Conservation (phyloP, 2,113 vertebrate genomes). For the Trematomus loennbergii region DNA sequence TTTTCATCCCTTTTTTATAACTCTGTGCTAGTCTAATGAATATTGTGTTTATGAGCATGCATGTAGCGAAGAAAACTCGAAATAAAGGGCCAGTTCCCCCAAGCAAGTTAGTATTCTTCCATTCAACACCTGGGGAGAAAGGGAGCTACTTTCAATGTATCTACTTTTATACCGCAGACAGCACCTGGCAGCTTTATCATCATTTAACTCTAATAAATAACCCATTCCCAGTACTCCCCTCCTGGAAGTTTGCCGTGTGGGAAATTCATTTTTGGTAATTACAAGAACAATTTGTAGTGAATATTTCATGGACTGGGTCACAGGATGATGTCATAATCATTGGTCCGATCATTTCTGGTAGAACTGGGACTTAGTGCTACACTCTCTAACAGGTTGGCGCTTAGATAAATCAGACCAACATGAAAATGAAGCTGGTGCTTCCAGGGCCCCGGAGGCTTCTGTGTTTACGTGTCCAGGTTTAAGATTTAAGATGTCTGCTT, state of each 20-base stretch:
- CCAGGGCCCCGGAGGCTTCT: too few relatives aligned
- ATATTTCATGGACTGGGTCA: background rate
- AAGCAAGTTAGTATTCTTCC: background rate
- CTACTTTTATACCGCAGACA: background rate
- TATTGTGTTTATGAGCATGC: background rate
- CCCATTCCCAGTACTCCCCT: background rate
- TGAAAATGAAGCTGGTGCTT: background rate
- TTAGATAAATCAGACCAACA: too few relatives aligned
- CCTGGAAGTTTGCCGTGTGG: background rate
- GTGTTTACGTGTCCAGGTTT: too few relatives aligned
- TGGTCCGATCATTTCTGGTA: background rate
- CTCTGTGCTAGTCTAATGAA: background rate
- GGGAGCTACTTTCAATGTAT: background rate
- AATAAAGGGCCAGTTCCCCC: background rate
- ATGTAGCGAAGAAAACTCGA: background rate
- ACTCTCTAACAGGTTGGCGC: background rate
- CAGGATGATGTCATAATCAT: background rate
- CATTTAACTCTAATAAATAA: background rate
- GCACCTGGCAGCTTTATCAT: background rate
- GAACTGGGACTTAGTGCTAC: background rate
- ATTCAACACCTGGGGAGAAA: background rate
- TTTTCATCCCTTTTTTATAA: conserved; percentile 3
- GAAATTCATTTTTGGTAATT: background rate
- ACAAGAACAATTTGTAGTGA: background rate
- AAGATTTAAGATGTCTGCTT: too few relatives aligned